Conservation (phyloP, 37 sponge, comb jelly and placozoan genomes). For the Amphimedon queenslandica region DNA sequence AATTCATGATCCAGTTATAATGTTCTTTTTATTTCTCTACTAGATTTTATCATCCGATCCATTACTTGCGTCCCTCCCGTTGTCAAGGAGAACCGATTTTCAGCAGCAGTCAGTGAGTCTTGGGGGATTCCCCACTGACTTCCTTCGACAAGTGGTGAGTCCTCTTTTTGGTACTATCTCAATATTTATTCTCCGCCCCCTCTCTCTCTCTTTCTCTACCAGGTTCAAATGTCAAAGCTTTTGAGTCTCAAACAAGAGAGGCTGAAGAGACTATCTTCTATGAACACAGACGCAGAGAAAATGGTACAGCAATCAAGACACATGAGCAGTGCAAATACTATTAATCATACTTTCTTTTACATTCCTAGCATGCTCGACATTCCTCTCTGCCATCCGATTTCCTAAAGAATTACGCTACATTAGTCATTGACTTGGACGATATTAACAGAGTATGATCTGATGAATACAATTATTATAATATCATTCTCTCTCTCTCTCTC, state of each 20-base stretch:
- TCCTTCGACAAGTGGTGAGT: constrained; percentile 61
- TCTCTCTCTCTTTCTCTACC: not conserved
- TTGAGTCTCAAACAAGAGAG: constrained; percentile 45
- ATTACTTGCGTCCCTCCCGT: constrained; percentile 46
- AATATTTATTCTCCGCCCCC: not conserved
- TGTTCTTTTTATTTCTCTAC: not conserved
- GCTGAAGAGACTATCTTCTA: constrained; percentile 25
- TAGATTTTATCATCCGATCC: constrained; percentile 31
- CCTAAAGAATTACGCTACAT: constrained; percentile 51
- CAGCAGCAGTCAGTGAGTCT: constrained; percentile 13
- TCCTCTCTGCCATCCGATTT: constrained; percentile 30
- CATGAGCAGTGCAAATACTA: not conserved
- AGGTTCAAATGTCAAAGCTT: constrained; percentile 62
- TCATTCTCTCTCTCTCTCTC: not conserved
- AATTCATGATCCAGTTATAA: not conserved
- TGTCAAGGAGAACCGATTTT: not conserved
- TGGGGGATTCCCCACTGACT: constrained; percentile 49
- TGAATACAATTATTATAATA: not conserved
- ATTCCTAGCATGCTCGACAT: constrained; percentile 42
- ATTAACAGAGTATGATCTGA: constrained; percentile 56
- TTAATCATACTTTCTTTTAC: not conserved
- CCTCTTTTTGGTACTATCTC: not conserved
- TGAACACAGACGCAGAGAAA: constrained; percentile 75
- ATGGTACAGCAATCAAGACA: constrained; percentile 11
- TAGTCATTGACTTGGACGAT: constrained; percentile 66